Percentiles rank a stretch among this genome's conserved stretches.
Conservation (phyloP, 2,888 invertebrate genomes). For the Synergus itoensis region DNA sequence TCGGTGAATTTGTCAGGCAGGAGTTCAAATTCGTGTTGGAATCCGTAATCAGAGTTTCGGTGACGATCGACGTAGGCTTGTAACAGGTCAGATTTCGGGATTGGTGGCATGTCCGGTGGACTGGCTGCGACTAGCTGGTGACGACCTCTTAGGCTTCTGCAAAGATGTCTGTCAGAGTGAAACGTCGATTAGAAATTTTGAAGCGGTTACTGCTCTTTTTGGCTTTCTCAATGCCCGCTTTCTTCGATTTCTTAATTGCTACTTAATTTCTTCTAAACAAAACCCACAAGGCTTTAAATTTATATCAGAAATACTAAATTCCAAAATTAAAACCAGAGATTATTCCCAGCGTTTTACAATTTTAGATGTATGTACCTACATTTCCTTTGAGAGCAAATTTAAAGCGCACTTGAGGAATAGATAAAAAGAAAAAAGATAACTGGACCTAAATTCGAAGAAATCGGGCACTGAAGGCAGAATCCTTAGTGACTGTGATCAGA, state of each 20-base stretch:
- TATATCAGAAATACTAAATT: no score
- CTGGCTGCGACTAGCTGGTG: constrained; percentile 82
- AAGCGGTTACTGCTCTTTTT: constrained; percentile 14
- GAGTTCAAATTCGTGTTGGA: constrained; percentile 94
- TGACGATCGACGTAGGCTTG: constrained; percentile 90
- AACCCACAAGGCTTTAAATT: no score
- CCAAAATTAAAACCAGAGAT: no score
- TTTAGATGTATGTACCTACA: background rate
- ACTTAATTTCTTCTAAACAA: no score
- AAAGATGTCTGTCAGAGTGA: constrained; percentile 79
- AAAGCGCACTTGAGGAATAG: background rate
- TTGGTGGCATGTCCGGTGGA: constrained; percentile 91
- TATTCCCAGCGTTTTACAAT: background rate
- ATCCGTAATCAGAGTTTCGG: constrained; percentile 93
- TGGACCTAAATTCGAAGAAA: background rate
- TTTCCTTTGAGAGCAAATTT: background rate
- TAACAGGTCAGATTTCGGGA: constrained; percentile 86
- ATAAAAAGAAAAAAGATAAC: background rate
- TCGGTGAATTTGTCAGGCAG: constrained; percentile 91
- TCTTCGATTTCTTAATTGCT: background rate
- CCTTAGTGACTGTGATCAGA: background rate
- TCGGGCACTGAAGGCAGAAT: constrained; percentile 8
- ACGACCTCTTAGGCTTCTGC: constrained; percentile 84
- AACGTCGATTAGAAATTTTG: constrained; percentile 48
- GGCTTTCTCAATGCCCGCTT: background rate